Percentiles rank a stretch among this genome's conserved stretches.
These are phyloP conservation scores for Camptogramma bilineatum DNA, from an alignment of 2,888 invertebrate genomes.

Conservation along the genomic window DNA sequence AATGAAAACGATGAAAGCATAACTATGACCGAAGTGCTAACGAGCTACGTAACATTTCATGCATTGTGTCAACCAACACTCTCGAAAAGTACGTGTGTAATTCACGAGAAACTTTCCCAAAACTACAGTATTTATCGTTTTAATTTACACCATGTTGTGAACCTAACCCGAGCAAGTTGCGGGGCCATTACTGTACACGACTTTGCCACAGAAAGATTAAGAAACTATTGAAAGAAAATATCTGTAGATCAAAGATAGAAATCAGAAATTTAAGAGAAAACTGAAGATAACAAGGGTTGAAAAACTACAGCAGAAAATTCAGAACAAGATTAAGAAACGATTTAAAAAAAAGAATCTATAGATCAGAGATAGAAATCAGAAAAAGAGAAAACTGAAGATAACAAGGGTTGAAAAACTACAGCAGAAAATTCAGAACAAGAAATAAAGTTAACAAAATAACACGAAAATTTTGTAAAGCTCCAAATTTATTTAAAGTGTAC, in stretches of 20 bases:
- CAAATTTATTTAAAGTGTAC: constrained; percentile 16
- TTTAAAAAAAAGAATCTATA: too few species aligned
- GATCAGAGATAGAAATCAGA: too few species aligned
- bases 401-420: not conserved
- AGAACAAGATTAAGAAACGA: not conserved
- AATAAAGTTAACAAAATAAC: not conserved
- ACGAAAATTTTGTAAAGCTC: not conserved
- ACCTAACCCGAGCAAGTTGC: constrained; percentile 18
- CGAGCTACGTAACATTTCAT: constrained; percentile 27
- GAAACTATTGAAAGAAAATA: not conserved
- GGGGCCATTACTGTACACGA: constrained; percentile 34
- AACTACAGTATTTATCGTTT: constrained; percentile 46
- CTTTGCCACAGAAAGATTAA: constrained; percentile 17
- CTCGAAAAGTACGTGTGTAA: constrained; percentile 40
- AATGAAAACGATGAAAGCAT: constrained; percentile 24
- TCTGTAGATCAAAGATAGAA: too few species aligned
- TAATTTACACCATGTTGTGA: constrained; percentile 49
- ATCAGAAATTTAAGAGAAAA: too few species aligned
- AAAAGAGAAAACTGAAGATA: too few species aligned
- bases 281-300: not conserved
- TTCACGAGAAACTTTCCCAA: constrained; percentile 50
- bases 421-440: not conserved
- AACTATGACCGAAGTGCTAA: constrained; percentile 18
- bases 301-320: not conserved
- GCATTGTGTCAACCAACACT: constrained; percentile 47